Evolutionary conservation across 2,113 vertebrate species (phyloP).

Genomic region (Cryptomyrus ogoouensis): DNA sequence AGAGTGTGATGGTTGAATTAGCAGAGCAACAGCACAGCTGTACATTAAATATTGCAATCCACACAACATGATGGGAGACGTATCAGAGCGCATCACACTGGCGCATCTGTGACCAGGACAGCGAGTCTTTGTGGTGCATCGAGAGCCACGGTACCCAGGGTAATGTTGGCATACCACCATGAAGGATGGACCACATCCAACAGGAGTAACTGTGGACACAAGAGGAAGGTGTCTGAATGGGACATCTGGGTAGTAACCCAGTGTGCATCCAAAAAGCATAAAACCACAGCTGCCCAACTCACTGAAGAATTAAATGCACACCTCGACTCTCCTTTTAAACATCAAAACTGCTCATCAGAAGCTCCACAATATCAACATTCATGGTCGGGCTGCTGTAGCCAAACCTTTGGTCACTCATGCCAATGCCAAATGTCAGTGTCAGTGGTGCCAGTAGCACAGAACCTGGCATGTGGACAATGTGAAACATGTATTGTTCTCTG

Average conservation of each 20-base stretch:
- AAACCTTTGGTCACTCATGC: neutral
- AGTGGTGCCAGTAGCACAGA: neutral
- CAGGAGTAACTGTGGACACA: neutral
- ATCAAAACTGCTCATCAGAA: neutral
- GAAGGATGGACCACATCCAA: neutral
- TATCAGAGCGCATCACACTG: neutral
- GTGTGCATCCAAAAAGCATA: neutral
- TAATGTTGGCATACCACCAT: neutral
- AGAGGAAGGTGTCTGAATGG: neutral
- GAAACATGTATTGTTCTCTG: neutral
- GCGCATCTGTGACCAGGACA: neutral
- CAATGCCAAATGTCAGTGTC: neutral
- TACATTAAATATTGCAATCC: neutral
- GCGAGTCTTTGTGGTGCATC: neutral
- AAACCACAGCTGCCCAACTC: neutral
- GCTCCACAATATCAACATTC: neutral
- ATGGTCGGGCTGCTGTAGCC: neutral
- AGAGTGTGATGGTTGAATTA: neutral
- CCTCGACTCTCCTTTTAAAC: neutral
- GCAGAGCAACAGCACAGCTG: neutral
- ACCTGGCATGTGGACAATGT: neutral
- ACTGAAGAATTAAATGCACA: neutral
- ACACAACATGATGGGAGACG: neutral
- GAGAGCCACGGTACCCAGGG: neutral
- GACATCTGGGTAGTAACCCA: neutral